Percentiles rank a stretch among this genome's conserved stretches.
phyloP scores from a whole-genome alignment of 2,113 vertebrate species.

The Sander lucioperca region DNA sequence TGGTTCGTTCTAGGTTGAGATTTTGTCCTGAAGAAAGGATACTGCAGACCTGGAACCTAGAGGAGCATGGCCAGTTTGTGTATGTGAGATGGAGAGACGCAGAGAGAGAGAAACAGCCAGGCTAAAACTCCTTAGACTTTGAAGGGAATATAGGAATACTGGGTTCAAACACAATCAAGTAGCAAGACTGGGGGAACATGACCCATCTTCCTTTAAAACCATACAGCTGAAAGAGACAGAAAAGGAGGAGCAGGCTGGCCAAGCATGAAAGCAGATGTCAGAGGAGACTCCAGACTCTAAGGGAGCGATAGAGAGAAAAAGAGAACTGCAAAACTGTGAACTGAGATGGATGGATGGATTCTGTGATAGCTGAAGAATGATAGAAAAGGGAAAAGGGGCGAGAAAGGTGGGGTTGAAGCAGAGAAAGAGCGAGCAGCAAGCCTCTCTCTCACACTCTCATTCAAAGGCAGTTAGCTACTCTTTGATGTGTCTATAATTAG shows the following conservation, averaged over 20 bases:
- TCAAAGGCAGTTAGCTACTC: conserved; percentile 84
- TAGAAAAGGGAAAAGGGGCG: conserved; percentile 46
- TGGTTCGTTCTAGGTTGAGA: conserved; percentile 17
- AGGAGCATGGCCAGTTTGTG: not conserved
- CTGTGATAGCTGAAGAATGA: conserved; percentile 51
- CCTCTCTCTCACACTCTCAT: conserved; percentile 64
- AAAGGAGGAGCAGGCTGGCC: conserved; percentile 72
- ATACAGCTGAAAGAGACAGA: conserved; percentile 43
- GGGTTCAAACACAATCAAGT: conserved; percentile 44
- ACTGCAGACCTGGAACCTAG: conserved; percentile 5
- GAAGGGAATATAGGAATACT: conserved; percentile 7
- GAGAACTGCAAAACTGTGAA: conserved; percentile 33
- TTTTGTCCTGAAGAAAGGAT: conserved; percentile 27
- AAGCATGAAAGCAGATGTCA: conserved; percentile 84
- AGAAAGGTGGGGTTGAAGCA: conserved; percentile 40
- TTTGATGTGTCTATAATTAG: conserved; percentile 88
- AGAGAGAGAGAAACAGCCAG: conserved; percentile 8
- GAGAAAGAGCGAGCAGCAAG: conserved; percentile 50
- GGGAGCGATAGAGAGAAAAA: conserved; percentile 27
- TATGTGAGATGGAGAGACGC: not conserved
- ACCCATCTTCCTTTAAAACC: conserved; percentile 48
- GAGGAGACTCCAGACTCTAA: conserved; percentile 59
- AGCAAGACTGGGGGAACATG: conserved; percentile 21
- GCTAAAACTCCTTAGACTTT: conserved; percentile 23
- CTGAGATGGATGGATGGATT: conserved; percentile 61